Evolutionary conservation across 2,797 vertebrate species (phyloP).

Genomic region (Hydrolagus colliei): DNA sequence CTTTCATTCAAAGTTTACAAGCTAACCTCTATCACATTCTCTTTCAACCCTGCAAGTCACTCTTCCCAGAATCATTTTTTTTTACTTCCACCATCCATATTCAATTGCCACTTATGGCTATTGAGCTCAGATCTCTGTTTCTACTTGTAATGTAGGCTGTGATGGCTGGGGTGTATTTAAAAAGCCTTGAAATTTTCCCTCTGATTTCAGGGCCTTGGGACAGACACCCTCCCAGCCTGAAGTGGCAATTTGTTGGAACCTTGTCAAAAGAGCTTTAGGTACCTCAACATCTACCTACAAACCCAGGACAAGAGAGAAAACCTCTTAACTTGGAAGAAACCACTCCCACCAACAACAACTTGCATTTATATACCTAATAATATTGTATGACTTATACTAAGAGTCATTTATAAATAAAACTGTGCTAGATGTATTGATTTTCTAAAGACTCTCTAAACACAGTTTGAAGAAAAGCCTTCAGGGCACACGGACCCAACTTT

Average conservation of each 20-base stretch:
- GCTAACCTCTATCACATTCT: too few species aligned
- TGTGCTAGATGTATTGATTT: too few species aligned
- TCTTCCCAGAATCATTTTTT: too few species aligned
- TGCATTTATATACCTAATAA: background rate
- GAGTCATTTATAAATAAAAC: too few species aligned
- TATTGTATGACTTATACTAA: too few species aligned
- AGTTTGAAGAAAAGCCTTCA: background rate
- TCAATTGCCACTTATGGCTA: too few species aligned
- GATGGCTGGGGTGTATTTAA: background rate
- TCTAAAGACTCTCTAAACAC: too few species aligned
- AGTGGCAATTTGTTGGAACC: background rate
- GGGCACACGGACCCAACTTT: background rate
- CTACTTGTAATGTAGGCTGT: background rate
- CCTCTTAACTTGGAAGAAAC: background rate
- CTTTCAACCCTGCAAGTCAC: too few species aligned
- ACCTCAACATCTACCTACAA: background rate
- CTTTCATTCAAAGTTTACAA: too few species aligned
- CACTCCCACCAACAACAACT: too few species aligned
- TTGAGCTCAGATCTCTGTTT: background rate
- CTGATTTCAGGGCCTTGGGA: background rate
- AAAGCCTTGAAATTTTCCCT: background rate
- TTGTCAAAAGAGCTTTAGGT: background rate
- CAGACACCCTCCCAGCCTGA: too few species aligned
- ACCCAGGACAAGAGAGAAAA: background rate
- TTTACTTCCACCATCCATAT: too few species aligned